Evolutionary conservation across 2,888 invertebrate species (phyloP).

Genomic region (Cheilosia variabilis): DNA sequence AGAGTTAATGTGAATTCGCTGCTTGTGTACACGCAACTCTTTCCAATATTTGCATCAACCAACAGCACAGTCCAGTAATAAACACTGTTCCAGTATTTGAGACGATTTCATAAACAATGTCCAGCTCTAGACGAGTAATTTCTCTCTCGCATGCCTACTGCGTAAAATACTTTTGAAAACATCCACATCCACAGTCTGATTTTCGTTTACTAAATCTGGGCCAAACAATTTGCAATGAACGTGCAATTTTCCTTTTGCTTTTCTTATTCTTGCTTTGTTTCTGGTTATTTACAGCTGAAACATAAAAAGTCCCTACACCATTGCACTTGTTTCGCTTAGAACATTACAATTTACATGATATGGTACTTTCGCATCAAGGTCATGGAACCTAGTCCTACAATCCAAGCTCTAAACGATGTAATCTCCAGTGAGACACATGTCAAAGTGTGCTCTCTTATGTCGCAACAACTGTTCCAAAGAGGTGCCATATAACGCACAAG

Average conservation of each 20-base stretch:
- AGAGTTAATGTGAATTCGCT: too few relatives aligned
- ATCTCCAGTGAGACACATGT: conserved; percentile 18
- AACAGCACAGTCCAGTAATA: not conserved
- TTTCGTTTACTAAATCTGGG: conserved; percentile 19
- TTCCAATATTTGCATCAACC: not conserved
- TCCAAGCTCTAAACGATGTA: conserved; percentile 55
- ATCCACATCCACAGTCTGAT: not conserved
- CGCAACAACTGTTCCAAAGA: conserved; percentile 27
- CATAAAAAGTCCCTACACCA: not conserved
- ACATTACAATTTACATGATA: not conserved
- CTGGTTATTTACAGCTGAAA: not conserved
- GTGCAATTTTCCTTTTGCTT: conserved; percentile 5
- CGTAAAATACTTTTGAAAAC: conserved; percentile 26
- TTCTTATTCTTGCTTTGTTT: not conserved
- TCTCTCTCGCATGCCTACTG: not conserved
- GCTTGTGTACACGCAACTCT: too few relatives aligned
- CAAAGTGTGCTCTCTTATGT: conserved; percentile 20
- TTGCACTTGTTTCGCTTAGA: not conserved
- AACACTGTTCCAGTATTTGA: not conserved
- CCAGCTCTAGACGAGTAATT: not conserved
- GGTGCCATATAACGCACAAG: conserved; percentile 4
- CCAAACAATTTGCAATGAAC: conserved; percentile 10
- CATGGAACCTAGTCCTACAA: conserved; percentile 34
- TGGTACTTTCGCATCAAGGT: conserved; percentile 36
- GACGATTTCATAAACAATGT: conserved; percentile 33